Conservation (phyloP, 2,113 vertebrate genomes). For the Setophaga kirtlandii region DNA sequence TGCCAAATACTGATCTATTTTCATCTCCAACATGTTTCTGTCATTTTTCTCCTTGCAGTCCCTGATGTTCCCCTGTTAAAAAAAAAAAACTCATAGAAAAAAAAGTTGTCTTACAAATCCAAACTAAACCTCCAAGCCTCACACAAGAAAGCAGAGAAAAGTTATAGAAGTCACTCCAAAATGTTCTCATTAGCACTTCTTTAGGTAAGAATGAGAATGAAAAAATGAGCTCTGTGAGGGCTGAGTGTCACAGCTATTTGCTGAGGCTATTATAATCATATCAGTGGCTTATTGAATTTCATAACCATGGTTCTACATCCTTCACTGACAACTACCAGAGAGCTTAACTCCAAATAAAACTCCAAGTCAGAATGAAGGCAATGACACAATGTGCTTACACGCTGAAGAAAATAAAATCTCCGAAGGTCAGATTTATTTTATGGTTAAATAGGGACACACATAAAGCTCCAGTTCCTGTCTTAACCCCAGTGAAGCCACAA, state of each 20-base stretch:
- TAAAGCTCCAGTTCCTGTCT: fast-evolving
- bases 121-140: background rate
- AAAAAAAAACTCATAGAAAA: background rate
- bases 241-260: background rate
- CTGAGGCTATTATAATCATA: background rate
- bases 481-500: background rate
- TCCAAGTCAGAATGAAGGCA: background rate
- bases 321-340: background rate
- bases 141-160: background rate
- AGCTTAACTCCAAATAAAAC: constrained; percentile 18
- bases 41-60: background rate
- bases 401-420: background rate
- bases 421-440: background rate
- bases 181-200: constrained; percentile 22
- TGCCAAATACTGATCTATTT: background rate
- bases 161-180: background rate
- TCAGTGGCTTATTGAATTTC: background rate
- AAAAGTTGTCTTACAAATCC: background rate
- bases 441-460: background rate
- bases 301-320: background rate
- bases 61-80: background rate
- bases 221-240: background rate
- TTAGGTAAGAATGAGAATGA: background rate
- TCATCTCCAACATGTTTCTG: background rate
- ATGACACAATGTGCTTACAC: background rate